Conservation (phyloP, 1,140 invertebrate genomes). For the Halictus rubicundus region DNA sequence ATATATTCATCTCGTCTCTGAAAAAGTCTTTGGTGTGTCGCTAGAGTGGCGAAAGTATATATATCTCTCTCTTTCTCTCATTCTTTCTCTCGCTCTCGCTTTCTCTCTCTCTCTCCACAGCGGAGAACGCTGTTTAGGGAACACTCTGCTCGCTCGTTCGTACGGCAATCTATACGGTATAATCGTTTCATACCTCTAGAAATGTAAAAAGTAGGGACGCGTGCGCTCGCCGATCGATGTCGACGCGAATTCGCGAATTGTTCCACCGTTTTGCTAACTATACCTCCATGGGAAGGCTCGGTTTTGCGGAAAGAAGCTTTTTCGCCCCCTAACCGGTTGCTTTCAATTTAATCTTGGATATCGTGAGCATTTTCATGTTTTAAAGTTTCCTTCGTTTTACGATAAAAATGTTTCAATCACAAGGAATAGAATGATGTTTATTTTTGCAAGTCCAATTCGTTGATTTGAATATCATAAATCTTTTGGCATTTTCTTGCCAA, state of each 20-base stretch:
- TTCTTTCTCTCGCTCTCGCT: too few species aligned
- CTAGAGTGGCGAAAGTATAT: conserved; percentile 47
- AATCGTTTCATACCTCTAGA: conserved; percentile 45
- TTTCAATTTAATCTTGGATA: too few species aligned
- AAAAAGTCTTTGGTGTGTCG: conserved; percentile 42
- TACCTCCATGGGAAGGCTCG: neutral
- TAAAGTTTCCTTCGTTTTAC: too few species aligned
- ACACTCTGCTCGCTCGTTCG: conserved; percentile 70
- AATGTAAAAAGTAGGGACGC: conserved; percentile 59
- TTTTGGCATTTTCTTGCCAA: too few species aligned
- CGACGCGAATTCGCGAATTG: conserved; percentile 17
- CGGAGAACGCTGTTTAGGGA: conserved; percentile 41
- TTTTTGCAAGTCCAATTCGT: too few species aligned
- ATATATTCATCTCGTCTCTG: conserved; percentile 49
- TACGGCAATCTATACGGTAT: conserved; percentile 65
- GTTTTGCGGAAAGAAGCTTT: neutral
- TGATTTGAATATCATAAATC: too few species aligned
- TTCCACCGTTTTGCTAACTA: neutral
- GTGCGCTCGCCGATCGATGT: conserved; percentile 33
- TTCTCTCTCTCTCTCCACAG: conserved; percentile 18
- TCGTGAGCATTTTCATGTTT: too few species aligned
- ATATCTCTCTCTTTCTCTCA: too few species aligned
- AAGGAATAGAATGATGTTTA: too few species aligned
- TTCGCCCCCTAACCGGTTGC: too few species aligned
- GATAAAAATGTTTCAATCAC: too few species aligned